Conservation (phyloP, 2,888 invertebrate species). For the Megalurothrips usitatus region DNA sequence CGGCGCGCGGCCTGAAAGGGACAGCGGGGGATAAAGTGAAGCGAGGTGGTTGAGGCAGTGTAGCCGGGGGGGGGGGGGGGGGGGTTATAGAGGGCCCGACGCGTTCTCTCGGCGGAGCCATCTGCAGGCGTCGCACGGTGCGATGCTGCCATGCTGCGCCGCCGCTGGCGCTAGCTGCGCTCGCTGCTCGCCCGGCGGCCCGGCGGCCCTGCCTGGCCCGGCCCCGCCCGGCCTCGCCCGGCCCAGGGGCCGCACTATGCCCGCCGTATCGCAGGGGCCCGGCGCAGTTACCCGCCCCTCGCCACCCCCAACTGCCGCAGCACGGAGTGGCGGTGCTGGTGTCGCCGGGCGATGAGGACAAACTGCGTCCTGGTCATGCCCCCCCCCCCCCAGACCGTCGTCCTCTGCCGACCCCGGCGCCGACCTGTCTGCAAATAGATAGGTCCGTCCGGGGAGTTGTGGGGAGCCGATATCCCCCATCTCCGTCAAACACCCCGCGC, state of each 20-base stretch:
- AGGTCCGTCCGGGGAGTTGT: too few species aligned
- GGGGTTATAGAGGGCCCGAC: background rate
- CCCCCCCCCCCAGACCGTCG: too few species aligned
- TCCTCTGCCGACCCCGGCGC: too few species aligned
- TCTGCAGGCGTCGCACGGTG: slow-evolving; percentile 10
- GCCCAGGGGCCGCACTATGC: background rate
- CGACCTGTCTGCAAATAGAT: too few species aligned
- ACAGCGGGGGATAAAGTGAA: background rate
- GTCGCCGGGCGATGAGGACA: slow-evolving; percentile 13
- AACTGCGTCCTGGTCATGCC: background rate
- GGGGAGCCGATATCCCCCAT: too few species aligned
- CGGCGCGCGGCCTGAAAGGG: background rate
- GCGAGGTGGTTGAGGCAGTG: background rate
- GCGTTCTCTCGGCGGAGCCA: slow-evolving; percentile 3
- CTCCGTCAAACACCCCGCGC: too few species aligned
- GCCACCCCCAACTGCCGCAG: too few species aligned
- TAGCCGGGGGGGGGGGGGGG: background rate
- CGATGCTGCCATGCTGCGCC: background rate
- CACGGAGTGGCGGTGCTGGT: background rate
- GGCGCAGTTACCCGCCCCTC: too few species aligned
- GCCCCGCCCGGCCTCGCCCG: background rate
- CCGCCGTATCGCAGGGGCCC: background rate
- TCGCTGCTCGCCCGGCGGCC: too few species aligned
- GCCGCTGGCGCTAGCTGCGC: too few species aligned
- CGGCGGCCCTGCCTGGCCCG: background rate